phyloP scores from a whole-genome alignment of 2,797 vertebrate species.

The Lagocephalus sceleratus region DNA sequence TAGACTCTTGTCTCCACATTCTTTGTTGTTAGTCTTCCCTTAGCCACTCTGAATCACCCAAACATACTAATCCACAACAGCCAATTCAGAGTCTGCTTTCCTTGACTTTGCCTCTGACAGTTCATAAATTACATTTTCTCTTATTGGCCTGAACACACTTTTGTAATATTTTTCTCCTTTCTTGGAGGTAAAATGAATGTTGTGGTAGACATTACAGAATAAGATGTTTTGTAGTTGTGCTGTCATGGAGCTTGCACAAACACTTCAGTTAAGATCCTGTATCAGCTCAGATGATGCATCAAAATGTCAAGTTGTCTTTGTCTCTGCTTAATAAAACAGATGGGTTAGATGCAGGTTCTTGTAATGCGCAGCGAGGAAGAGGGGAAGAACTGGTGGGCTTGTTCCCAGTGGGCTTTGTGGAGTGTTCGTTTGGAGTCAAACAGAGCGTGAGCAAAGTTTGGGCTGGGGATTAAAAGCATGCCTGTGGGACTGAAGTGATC shows the following conservation, averaged over 20 bases:
- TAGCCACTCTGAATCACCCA: slow-evolving; percentile 5
- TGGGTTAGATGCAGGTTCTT: slow-evolving; percentile 38
- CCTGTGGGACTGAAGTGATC: slow-evolving; percentile 52
- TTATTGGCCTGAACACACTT: not conserved
- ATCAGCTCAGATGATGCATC: slow-evolving; percentile 33
- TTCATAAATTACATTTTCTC: not conserved
- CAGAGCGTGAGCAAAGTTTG: slow-evolving; percentile 69
- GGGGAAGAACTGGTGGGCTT: slow-evolving; percentile 21
- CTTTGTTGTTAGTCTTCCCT: not conserved
- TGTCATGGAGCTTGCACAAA: slow-evolving; percentile 8
- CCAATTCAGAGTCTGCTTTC: slow-evolving; percentile 3
- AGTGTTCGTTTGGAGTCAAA: slow-evolving; percentile 60
- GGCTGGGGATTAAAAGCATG: slow-evolving; percentile 64
- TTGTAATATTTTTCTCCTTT: not conserved
- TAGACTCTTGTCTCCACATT: slow-evolving; percentile 1
- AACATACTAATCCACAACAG: slow-evolving; percentile 4
- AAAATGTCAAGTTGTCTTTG: slow-evolving; percentile 38
- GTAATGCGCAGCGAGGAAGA: slow-evolving; percentile 15
- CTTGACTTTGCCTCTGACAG: not conserved
- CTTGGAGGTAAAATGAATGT: not conserved
- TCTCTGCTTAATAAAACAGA: slow-evolving; percentile 34
- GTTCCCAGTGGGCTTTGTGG: slow-evolving; percentile 49
- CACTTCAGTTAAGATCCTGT: slow-evolving; percentile 19
- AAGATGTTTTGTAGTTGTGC: not conserved
- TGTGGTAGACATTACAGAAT: not conserved